Evolutionary conservation across 2,888 invertebrate species (phyloP).

Genomic region (Acheta domesticus): DNA sequence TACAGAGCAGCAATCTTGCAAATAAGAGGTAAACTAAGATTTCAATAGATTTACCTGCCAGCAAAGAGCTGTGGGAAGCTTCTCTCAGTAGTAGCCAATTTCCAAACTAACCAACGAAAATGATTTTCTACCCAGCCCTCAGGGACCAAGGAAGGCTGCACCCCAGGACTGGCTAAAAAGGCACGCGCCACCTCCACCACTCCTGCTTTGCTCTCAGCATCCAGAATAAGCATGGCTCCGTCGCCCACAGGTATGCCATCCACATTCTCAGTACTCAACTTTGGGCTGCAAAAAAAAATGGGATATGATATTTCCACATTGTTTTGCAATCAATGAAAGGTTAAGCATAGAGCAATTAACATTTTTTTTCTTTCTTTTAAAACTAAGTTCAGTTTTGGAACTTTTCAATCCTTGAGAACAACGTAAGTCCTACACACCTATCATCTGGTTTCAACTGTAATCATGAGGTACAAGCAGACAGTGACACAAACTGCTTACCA

Average conservation of each 20-base stretch:
- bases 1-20: constrained; percentile 24
- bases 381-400: too few species aligned
- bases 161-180: constrained; percentile 58
- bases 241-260: constrained; percentile 49
- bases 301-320: constrained; percentile 23
- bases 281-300: constrained; percentile 37
- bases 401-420: too few species aligned
- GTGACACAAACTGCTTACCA: too few species aligned
- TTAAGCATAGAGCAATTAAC: too few species aligned
- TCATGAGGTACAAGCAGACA: too few species aligned
- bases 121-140: constrained; percentile 73
- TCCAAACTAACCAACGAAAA: constrained; percentile 76
- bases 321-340: too few species aligned
- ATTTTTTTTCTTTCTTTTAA: too few species aligned
- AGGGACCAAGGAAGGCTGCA: constrained; percentile 64
- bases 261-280: constrained; percentile 39
- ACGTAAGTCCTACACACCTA: too few species aligned
- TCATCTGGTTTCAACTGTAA: too few species aligned
- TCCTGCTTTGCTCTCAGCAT: constrained; percentile 51
- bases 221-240: constrained; percentile 51
- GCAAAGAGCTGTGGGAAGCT: constrained; percentile 48
- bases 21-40: background rate
- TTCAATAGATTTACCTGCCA: constrained; percentile 45
- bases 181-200: constrained; percentile 54
- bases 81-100: constrained; percentile 70